Conservation (phyloP, 2,797 vertebrate species). For the Myotis pilosus region DNA sequence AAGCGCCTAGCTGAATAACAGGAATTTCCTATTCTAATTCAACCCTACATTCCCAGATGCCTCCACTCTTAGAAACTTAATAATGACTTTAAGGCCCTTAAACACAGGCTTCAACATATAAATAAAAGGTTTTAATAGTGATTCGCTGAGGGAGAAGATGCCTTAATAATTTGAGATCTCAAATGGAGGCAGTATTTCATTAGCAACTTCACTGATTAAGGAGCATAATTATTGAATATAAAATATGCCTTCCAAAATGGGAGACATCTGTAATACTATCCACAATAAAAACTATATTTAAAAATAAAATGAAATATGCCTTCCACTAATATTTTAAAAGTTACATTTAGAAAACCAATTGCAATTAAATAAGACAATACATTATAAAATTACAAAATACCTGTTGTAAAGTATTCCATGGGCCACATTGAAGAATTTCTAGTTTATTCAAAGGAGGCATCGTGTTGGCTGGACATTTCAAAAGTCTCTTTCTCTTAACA, state of each 20-base stretch:
- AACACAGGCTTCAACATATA: neutral
- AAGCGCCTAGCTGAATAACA: neutral
- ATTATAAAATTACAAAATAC: conserved; percentile 80
- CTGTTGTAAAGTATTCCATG: conserved; percentile 87
- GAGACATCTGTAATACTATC: too few species aligned
- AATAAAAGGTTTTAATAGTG: neutral
- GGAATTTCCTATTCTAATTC: neutral
- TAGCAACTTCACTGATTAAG: neutral
- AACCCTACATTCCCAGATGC: neutral
- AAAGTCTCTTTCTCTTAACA: conserved; percentile 67
- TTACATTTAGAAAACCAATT: neutral
- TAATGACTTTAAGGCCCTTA: neutral
- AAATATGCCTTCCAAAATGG: neutral
- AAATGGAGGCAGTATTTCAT: neutral
- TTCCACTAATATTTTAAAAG: neutral
- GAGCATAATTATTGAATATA: neutral
- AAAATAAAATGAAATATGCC: neutral
- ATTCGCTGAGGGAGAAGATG: neutral
- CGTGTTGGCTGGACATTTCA: conserved; percentile 71
- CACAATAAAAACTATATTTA: too few species aligned
- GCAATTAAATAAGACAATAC: neutral
- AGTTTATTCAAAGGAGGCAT: conserved; percentile 84
- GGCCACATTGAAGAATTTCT: conserved; percentile 84
- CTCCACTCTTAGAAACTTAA: neutral
- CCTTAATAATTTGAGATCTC: neutral